Conservation (phyloP, 1,140 invertebrate species). For the Ctenoplectra terminalis region DNA sequence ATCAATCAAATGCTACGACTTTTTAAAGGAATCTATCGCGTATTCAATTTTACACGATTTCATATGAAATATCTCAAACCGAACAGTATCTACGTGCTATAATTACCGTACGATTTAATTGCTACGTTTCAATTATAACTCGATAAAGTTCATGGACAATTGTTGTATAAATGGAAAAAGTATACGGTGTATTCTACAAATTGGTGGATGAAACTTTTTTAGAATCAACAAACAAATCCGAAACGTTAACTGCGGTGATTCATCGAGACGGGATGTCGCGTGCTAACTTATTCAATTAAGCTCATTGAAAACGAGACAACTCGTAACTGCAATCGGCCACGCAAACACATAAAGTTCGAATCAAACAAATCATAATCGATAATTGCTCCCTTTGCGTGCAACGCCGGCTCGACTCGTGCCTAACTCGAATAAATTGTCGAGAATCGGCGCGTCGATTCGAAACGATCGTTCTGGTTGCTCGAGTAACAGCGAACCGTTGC, state of each 20-base stretch:
- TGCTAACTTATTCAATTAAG: conserved; percentile 58
- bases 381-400: neutral
- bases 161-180: too few relatives aligned
- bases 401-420: neutral
- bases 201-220: neutral
- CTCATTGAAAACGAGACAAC: conserved; percentile 57
- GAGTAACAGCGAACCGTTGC: neutral
- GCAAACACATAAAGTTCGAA: conserved; percentile 33
- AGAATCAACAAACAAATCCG: neutral
- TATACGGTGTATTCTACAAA: neutral
- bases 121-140: too few relatives aligned
- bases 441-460: neutral
- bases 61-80: too few relatives aligned
- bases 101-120: too few relatives aligned
- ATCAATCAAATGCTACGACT: neutral
- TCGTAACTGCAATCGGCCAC: conserved; percentile 37
- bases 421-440: neutral
- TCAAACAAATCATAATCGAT: conserved; percentile 36
- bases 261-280: conserved; percentile 60
- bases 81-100: too few relatives aligned
- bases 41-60: neutral
- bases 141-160: too few relatives aligned
- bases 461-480: neutral
- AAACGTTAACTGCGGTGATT: conserved; percentile 41
- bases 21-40: neutral